Evolutionary conservation across 2,888 invertebrate genomes (phyloP), one percentile per base, ranked within the genome.

Genomic region (Galeopsomyia nigrocyanea): DNA sequence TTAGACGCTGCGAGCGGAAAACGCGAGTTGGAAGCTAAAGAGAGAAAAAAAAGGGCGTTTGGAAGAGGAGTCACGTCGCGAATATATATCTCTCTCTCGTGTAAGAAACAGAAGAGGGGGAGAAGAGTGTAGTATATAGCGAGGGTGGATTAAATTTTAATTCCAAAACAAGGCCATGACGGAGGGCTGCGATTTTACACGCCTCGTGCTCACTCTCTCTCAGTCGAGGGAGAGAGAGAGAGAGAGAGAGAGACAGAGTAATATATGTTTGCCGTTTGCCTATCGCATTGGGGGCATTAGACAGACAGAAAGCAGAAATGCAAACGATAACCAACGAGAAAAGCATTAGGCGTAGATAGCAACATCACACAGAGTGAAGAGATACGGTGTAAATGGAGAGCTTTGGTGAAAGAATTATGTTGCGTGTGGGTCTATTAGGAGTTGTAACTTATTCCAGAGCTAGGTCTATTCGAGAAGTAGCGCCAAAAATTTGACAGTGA

Each of bases 161-260:
- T 86, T 84, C 83, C 79, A 80, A 81, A 84, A 83, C 82, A 86
- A 85, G 82, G 82, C 81, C 64, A 84, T 83, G 82, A 84, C 83
- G 83, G 78, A 79, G 79, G 60, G 61, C 71, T 53, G 63, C 66
- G 62, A 62, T 70, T 66, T 63, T 67, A 66, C 50, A 60, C 62
- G 51, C 58, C 14, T 31, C 71, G 74, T 71, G 75, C 75, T 68
- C 22, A 57, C 31, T 22, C n/a, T 56, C 7, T 60, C 49, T n/a
- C n/a, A n/a, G n/a, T n/a, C n/a, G 31, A 39, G 50, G 64, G 17
- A 53, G 53, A 53, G 19, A 19, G 9, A 49, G 66, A 31, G 56
- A 61, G 21, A 66, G 68, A 39, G 46, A 13, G 60, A 16, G 49
- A 21, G 69, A 31, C 50, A 56, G 55, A 26, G 22, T 7, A 39